Conservation (phyloP, 2,888 invertebrate species). For the Chymomyza caudatula region DNA sequence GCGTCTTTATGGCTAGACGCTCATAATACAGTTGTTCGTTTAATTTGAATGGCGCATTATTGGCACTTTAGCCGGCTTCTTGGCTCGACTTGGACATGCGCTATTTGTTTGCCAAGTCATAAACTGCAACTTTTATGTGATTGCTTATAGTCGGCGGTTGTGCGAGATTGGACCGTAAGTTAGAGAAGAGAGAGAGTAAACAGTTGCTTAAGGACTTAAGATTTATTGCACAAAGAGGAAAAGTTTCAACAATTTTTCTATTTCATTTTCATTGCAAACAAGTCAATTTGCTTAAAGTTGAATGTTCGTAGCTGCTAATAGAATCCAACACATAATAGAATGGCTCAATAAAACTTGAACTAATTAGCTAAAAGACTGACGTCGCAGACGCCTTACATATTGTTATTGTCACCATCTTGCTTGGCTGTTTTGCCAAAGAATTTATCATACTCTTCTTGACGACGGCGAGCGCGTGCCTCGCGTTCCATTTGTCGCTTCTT, state of each 20-base stretch:
- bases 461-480: slow-evolving; percentile 66
- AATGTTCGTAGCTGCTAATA: not conserved
- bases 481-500: slow-evolving; percentile 81
- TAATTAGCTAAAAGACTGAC: slow-evolving; percentile 24
- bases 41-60: slow-evolving; percentile 62
- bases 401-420: slow-evolving; percentile 50
- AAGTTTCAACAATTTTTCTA: slow-evolving; percentile 27
- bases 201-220: slow-evolving; percentile 40
- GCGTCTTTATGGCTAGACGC: slow-evolving; percentile 52
- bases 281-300: not conserved
- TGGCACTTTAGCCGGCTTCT: slow-evolving; percentile 1
- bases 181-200: slow-evolving; percentile 11
- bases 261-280: slow-evolving; percentile 14
- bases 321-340: not conserved
- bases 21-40: slow-evolving; percentile 56
- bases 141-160: slow-evolving; percentile 18
- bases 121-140: slow-evolving; percentile 41
- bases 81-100: slow-evolving; percentile 16
- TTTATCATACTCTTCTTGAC: slow-evolving; percentile 71
- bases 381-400: slow-evolving; percentile 26
- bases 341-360: slow-evolving; percentile 64
- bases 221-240: slow-evolving; percentile 56
- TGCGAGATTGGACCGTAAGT: slow-evolving; percentile 7
- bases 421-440: slow-evolving; percentile 67
- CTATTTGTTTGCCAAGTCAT: slow-evolving; percentile 51